These are phyloP conservation scores for Cyclopterus lumpus DNA, from an alignment of 2,797 vertebrate species.

Conservation along the genomic window DNA sequence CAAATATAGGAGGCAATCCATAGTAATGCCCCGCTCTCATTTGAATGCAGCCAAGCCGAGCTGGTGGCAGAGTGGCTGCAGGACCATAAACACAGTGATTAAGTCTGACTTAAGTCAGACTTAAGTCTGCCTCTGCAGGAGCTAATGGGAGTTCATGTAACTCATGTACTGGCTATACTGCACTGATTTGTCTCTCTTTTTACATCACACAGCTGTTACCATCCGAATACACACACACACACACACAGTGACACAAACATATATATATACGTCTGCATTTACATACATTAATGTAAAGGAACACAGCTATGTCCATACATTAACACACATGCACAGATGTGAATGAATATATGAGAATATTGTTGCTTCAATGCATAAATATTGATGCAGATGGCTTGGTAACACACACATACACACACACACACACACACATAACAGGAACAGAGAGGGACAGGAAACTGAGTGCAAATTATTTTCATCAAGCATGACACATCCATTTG, in stretches of 20 bases:
- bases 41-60: constrained; percentile 1
- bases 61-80: constrained; percentile 10
- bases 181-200: neutral
- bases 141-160: constrained; percentile 30
- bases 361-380: constrained; percentile 17
- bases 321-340: constrained; percentile 6
- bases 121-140: neutral
- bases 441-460: constrained; percentile 36
- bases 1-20: neutral
- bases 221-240: constrained; percentile 1
- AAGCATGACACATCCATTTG: constrained; percentile 71
- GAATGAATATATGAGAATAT: constrained; percentile 31
- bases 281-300: neutral
- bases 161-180: neutral
- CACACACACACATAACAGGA: constrained; percentile 31
- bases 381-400: constrained; percentile 34
- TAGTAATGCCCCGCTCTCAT: neutral
- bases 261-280: neutral
- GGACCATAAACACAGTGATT: neutral
- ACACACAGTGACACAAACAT: neutral
- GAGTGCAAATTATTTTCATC: constrained; percentile 54
- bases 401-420: neutral
- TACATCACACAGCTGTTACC: neutral
- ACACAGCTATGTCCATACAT: neutral
- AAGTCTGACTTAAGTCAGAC: no score